phyloP scores from a whole-genome alignment of 2,113 vertebrate species.

The Mastomys natalensis region DNA sequence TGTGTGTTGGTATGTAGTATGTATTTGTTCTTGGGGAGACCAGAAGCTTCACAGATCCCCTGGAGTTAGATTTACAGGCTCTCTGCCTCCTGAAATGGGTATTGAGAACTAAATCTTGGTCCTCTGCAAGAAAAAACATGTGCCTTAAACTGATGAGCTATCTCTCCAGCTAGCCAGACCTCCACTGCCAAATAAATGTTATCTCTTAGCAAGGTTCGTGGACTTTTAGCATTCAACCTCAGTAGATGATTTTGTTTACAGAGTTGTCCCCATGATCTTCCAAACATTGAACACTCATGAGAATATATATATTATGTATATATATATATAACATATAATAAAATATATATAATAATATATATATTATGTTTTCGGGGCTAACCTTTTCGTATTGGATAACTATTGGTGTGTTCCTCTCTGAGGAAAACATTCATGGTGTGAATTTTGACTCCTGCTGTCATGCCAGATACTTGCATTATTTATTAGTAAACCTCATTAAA shows the following conservation, averaged over 20 bases:
- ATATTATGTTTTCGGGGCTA: neutral
- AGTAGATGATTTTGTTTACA: conserved; percentile 4
- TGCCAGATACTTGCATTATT: neutral
- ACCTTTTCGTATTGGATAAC: neutral
- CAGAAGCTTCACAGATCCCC: neutral
- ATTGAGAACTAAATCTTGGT: neutral
- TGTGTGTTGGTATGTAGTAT: too few relatives aligned
- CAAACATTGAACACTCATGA: neutral
- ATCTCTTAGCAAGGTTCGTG: neutral
- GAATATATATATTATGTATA: neutral
- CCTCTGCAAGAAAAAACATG: neutral
- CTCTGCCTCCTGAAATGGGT: neutral
- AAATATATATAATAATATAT: too few relatives aligned
- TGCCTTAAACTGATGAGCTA: neutral
- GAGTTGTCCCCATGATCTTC: neutral
- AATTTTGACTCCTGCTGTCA: neutral
- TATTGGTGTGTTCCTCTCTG: neutral
- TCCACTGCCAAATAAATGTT: neutral
- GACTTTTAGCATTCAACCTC: neutral
- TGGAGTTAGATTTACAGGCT: neutral
- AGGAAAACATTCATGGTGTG: neutral
- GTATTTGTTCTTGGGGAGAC: neutral
- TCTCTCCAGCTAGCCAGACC: neutral
- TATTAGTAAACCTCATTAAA: neutral
- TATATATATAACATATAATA: too few relatives aligned